A percentile compares a stretch with the other conserved stretches of the same genome.
Evolutionary conservation across 2,888 invertebrate genomes (phyloP).

Genomic region (Beris morrisii): DNA sequence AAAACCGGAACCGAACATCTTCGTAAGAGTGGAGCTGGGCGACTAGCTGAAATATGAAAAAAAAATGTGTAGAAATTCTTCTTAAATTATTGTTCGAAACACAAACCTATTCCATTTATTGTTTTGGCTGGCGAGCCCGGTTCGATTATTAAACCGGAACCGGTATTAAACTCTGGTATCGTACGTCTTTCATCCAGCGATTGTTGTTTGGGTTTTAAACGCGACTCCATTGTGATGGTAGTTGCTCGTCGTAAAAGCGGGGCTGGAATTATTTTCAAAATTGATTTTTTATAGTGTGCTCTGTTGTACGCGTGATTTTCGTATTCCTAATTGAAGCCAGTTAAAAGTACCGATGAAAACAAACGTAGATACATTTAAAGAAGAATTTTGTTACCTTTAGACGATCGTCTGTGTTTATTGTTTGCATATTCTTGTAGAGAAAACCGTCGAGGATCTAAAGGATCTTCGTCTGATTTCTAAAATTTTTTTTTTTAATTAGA

Average conservation of each 20-base stretch:
- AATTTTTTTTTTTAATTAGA: not conserved
- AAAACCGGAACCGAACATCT: constrained; percentile 39
- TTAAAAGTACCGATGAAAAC: not conserved
- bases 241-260: constrained; percentile 32
- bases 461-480: constrained; percentile 43
- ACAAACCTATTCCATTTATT: constrained; percentile 35
- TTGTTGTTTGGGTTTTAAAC: constrained; percentile 16
- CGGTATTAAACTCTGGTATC: constrained; percentile 24
- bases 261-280: constrained; percentile 17
- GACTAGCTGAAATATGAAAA: constrained; percentile 31
- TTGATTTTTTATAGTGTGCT: not conserved
- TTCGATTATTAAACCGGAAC: constrained; percentile 32
- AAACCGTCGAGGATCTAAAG: constrained; percentile 50
- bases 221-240: constrained; percentile 13
- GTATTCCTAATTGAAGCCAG: not conserved
- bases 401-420: constrained; percentile 44
- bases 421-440: constrained; percentile 53
- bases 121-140: constrained; percentile 37
- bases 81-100: not conserved
- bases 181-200: constrained; percentile 31
- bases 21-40: constrained; percentile 39
- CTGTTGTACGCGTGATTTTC: not conserved
- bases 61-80: not conserved
- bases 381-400: constrained; percentile 27
- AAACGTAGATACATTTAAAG: not conserved